Conservation (phyloP, 2,113 vertebrate genomes). For the Mormoops blainvillei region DNA sequence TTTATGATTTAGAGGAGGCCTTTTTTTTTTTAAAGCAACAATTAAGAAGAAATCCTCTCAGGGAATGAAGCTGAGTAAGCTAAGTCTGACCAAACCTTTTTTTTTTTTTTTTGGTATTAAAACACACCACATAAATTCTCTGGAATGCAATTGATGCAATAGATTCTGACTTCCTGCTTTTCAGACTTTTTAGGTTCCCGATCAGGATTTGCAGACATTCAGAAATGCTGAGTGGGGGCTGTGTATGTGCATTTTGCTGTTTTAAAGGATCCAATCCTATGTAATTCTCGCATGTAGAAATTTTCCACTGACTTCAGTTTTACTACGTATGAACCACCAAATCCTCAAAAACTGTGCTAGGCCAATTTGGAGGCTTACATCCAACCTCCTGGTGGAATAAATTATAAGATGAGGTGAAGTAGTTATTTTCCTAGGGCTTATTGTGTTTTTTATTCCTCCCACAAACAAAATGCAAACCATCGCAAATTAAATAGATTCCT, state of each 20-base stretch:
- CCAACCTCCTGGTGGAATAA: slow-evolving; percentile 37
- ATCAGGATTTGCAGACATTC: not conserved
- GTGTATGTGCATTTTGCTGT: not conserved
- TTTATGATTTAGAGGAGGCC: slow-evolving; percentile 8
- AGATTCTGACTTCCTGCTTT: not conserved
- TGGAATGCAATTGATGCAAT: not conserved
- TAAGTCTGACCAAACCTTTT: not conserved
- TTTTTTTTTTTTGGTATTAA: not conserved
- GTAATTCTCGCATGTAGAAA: slow-evolving; percentile 14
- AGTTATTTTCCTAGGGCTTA: slow-evolving; percentile 46
- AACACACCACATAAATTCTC: not conserved
- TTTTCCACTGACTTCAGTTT: slow-evolving; percentile 50
- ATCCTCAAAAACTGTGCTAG: slow-evolving; percentile 12
- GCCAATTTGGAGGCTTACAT: not conserved
- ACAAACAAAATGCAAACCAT: slow-evolving; percentile 62
- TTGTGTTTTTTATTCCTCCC: slow-evolving; percentile 55
- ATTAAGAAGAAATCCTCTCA: not conserved
- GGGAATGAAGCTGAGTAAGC: not conserved
- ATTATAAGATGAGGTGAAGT: slow-evolving; percentile 46
- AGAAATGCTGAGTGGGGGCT: not conserved
- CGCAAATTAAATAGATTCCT: slow-evolving; percentile 55
- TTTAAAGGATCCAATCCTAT: slow-evolving; percentile 22
- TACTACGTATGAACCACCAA: not conserved
- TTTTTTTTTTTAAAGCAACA: not conserved
- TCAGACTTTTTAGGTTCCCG: not conserved